A percentile compares a stretch with the other conserved stretches of the same genome.
Conservation (phyloP, 1,140 invertebrate genomes). For the Whitmania pigra region DNA sequence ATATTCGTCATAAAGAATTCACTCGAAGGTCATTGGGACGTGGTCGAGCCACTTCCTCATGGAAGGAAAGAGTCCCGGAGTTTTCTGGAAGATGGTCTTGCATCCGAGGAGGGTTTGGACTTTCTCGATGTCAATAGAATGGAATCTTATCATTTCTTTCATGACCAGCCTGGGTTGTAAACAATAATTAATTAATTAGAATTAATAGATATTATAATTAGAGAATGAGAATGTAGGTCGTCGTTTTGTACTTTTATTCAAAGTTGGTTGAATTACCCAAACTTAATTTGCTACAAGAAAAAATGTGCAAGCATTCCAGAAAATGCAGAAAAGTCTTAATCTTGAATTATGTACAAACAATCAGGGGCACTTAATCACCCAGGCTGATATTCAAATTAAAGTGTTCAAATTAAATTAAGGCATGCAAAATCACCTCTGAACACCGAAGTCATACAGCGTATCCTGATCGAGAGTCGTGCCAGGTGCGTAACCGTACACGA, state of each 20-base stretch:
- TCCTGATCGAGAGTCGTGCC: conserved; percentile 63
- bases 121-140: conserved; percentile 26
- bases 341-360: too few relatives aligned
- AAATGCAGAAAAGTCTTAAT: too few relatives aligned
- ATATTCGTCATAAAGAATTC: conserved; percentile 29
- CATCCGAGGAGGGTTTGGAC: conserved; percentile 4
- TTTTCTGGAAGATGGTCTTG: conserved; percentile 1
- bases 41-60: conserved; percentile 28
- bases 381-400: too few relatives aligned
- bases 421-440: conserved; percentile 19
- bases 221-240: conserved; percentile 30
- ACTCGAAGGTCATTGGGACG: conserved; percentile 27
- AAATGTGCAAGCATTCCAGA: too few relatives aligned
- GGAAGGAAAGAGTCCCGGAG: conserved; percentile 27
- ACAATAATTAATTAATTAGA: not conserved
- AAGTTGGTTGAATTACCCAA: conserved; percentile 8
- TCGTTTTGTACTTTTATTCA: conserved; percentile 6
- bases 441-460: conserved; percentile 54
- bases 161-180: conserved; percentile 33
- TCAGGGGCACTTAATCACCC: too few relatives aligned
- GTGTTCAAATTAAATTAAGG: too few relatives aligned
- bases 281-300: conserved; percentile 14
- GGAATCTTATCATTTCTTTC: conserved; percentile 34
- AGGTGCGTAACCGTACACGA: conserved; percentile 78
- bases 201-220: conserved; percentile 21